Base-by-base conservation (phyloP, 2,113 vertebrate genomes). In the Psilopsiagon aurifrons region DNA sequence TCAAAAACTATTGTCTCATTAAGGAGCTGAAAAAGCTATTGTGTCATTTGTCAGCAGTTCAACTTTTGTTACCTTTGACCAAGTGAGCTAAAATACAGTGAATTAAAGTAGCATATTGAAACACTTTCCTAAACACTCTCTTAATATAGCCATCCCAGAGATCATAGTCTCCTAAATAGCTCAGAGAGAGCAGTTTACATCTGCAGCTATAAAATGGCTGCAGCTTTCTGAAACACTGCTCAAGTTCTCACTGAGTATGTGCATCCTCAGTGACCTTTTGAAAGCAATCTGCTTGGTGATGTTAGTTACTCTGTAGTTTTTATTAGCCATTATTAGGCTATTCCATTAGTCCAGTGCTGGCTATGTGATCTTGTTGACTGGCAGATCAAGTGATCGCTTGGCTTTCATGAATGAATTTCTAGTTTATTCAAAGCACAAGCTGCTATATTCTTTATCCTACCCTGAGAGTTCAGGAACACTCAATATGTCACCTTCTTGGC, bases 1-100 rank as follows among this genome's bases (percentile, higher is more conserved):
- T 86, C 43, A 85, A 84, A 84, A 93, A 78, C 29, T 92, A 33
- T 74, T 88, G 74, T 83, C 46, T 94, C 17, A 75, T 67, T 90
- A 77, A 80, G 73, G 37, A 73, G 28, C 13, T 73, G 63, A 86
- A 94, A 86, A 70, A 52, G n/a, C 63, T 70, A 77, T 4, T 2
- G 1, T 68, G 19, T 66, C 24, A 81, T 83, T 82, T 87, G 17
- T 63, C 47, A 88, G 29, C 49, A 81, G 73, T 86, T 88, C 54
- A 62, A 74, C 39, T 81, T 76, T 33, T 83, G 27, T 73, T 70
- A 19, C 51, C 76, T 81, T 88, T 94, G 63, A 68, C 66, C 41
- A 91, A 78, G 55, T 47, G 69, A 82, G 18, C 7, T 86, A 92
- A 92, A 88, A 59, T 28, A n/a, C 2, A 49, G 11, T 59, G 25